Conservation (phyloP, 2,888 invertebrate species). For the Athetis lepigone region DNA sequence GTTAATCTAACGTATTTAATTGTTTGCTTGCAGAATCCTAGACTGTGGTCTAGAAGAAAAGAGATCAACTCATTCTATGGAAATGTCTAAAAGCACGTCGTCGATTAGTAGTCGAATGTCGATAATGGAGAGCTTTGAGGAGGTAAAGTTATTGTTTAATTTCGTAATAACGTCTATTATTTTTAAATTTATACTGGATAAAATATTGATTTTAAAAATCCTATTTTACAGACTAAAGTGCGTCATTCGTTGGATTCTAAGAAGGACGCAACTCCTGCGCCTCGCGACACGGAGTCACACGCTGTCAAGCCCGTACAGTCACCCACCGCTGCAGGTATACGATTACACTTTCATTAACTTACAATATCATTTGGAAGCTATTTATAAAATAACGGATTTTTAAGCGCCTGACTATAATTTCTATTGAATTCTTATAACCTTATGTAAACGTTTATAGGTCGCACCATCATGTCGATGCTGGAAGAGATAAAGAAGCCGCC, state of each 20-base stretch:
- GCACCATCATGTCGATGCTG: conserved; percentile 83
- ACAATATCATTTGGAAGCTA: background rate
- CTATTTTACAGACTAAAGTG: conserved; percentile 75
- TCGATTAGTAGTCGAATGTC: conserved; percentile 87
- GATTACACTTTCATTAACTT: too few species aligned
- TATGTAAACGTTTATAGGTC: conserved; percentile 69
- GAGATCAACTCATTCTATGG: conserved; percentile 84
- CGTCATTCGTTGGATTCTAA: conserved; percentile 80
- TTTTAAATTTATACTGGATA: background rate
- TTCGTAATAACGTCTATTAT: background rate
- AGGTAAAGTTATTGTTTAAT: conserved; percentile 68
- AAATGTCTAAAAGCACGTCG: conserved; percentile 89
- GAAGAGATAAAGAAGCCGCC: conserved; percentile 84
- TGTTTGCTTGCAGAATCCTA: conserved; percentile 76
- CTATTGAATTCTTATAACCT: background rate
- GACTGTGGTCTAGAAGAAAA: conserved; percentile 86
- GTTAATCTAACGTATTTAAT: background rate
- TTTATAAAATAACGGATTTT: too few species aligned
- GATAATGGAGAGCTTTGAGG: conserved; percentile 84
- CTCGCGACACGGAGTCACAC: conserved; percentile 70
- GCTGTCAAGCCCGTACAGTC: conserved; percentile 77
- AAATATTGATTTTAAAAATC: background rate
- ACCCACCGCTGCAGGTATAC: conserved; percentile 85
- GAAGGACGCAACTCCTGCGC: conserved; percentile 71
- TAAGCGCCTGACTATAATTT: too few species aligned